A percentile compares a stretch with the other conserved stretches of the same genome.
phyloP scores from a whole-genome alignment of 2,797 vertebrate genomes.

The Dendrocincla tyrannina region DNA sequence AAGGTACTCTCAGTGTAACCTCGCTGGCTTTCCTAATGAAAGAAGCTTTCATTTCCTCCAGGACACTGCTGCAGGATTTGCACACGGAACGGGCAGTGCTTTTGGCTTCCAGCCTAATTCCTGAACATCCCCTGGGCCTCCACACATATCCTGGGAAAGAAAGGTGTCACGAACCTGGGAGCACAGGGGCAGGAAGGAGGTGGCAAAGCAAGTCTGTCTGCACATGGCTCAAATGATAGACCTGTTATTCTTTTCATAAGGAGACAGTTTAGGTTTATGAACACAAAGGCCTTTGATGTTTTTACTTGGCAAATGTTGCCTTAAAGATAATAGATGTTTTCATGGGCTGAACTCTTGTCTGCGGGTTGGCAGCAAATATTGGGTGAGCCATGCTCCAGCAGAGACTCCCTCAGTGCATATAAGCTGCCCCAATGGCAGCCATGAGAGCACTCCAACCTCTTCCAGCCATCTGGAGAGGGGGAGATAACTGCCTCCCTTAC shows the following conservation, averaged over 20 bases:
- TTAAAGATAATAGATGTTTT: neutral
- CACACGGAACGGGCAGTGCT: neutral
- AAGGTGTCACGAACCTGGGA: neutral
- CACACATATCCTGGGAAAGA: neutral
- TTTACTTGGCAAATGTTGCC: neutral
- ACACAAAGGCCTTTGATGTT: constrained; percentile 26
- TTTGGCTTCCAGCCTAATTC: constrained; percentile 17
- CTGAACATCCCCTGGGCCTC: neutral
- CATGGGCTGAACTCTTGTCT: neutral
- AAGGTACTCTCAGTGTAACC: neutral
- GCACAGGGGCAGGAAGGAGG: neutral
- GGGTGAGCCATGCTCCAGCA: rapidly evolving
- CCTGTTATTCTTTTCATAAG: neutral
- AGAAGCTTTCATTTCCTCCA: neutral
- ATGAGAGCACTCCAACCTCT: neutral
- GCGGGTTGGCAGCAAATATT: neutral
- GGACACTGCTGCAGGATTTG: neutral
- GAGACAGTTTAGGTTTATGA: neutral
- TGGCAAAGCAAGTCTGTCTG: neutral
- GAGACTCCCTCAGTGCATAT: rapidly evolving
- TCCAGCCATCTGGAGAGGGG: neutral
- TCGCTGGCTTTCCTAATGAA: neutral
- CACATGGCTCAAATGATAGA: neutral
- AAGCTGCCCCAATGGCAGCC: neutral
- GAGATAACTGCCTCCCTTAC: neutral